A percentile compares a stretch with the other conserved stretches of the same genome.
phyloP scores from a whole-genome alignment of 2,888 invertebrate species.

The Rhagonycha fulva region DNA sequence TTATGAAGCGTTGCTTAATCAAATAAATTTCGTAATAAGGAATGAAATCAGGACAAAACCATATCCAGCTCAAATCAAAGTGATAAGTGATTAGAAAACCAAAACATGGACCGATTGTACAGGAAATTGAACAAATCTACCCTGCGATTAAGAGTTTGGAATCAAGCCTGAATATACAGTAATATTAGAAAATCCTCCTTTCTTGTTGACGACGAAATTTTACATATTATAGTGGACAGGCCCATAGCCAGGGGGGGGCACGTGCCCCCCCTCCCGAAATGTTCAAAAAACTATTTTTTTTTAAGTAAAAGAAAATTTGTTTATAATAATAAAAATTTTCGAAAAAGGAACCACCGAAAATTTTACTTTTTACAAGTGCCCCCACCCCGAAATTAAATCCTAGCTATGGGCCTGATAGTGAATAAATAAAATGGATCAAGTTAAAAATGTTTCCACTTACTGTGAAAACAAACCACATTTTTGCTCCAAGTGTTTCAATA shows the following conservation, averaged over 20 bases:
- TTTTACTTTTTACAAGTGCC: no score
- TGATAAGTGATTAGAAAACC: background rate
- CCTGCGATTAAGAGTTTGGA: background rate
- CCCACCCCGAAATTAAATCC: no score
- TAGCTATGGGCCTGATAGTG: background rate
- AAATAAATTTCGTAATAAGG: background rate
- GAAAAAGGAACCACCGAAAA: no score
- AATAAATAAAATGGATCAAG: slow-evolving; percentile 9
- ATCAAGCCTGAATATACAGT: background rate
- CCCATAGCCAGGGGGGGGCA: no score
- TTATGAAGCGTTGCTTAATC: background rate
- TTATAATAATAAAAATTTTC: no score
- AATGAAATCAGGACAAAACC: background rate
- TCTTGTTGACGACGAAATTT: background rate
- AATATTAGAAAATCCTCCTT: background rate
- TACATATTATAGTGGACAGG: background rate
- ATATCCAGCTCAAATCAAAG: background rate
- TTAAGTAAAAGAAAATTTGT: no score
- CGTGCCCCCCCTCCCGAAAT: no score
- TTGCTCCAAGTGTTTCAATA: background rate
- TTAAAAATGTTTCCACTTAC: slow-evolving; percentile 13
- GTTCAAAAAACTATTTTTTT: no score
- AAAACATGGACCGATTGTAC: background rate
- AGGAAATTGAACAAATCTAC: background rate
- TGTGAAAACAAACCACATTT: slow-evolving; percentile 8